Evolutionary conservation across 2,797 vertebrate species (phyloP).

Genomic region (Trichosurus vulpecula): DNA sequence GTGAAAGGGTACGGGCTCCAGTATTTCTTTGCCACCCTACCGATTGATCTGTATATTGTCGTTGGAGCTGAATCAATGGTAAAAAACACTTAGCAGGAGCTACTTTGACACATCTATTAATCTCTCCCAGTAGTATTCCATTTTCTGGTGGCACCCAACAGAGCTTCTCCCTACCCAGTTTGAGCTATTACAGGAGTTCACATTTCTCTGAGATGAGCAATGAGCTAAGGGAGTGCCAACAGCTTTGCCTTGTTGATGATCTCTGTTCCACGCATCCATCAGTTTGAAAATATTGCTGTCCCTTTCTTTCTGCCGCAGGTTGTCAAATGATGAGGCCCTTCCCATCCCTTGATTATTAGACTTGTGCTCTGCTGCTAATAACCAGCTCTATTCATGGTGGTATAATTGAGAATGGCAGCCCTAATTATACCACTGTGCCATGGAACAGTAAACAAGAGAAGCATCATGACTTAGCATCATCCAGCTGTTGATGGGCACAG

Average conservation of each 20-base stretch:
- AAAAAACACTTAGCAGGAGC: not conserved
- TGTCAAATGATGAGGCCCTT: conserved; percentile 24
- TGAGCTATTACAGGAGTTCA: not conserved
- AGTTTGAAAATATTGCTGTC: not conserved
- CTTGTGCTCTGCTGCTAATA: conserved; percentile 18
- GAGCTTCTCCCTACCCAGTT: not conserved
- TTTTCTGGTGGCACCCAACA: not conserved
- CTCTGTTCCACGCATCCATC: not conserved
- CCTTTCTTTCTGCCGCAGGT: conserved; percentile 24
- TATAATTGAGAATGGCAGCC: not conserved
- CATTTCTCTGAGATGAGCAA: not conserved
- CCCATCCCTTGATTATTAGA: conserved; percentile 15
- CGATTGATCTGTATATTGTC: not conserved
- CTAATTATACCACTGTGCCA: not conserved
- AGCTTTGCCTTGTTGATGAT: not conserved
- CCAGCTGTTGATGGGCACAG: not conserved
- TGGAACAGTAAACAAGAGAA: not conserved
- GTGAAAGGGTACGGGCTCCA: not conserved
- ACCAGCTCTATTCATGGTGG: not conserved
- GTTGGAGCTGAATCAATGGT: not conserved
- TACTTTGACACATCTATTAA: not conserved
- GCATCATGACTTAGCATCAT: not conserved
- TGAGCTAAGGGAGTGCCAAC: not conserved
- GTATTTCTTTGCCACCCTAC: not conserved
- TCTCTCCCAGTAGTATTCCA: not conserved